These are phyloP conservation scores for Hoplodrina ambigua DNA, from an alignment of 2,888 invertebrate genomes.

Conservation along the genomic window DNA sequence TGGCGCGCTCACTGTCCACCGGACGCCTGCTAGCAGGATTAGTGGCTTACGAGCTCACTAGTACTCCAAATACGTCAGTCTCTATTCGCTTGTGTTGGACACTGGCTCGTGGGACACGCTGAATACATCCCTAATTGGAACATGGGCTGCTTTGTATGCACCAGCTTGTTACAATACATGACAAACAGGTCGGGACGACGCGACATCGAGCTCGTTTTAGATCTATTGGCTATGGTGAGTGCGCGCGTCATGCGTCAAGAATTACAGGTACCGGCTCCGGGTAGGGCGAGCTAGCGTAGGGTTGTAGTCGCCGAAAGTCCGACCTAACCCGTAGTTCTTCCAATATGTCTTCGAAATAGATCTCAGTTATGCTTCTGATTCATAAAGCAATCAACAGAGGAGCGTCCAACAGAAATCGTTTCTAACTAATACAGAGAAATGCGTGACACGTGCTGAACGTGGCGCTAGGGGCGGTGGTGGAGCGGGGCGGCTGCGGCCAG, in stretches of 20 bases:
- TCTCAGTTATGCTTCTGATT: too few relatives aligned
- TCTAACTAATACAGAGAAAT: constrained; percentile 14
- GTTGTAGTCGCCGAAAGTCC: too few relatives aligned
- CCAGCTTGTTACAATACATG: not conserved
- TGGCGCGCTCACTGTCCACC: constrained; percentile 29
- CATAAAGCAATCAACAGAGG: too few relatives aligned
- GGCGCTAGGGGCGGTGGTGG: too few relatives aligned
- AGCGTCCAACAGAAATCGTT: not conserved
- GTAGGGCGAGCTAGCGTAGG: too few relatives aligned
- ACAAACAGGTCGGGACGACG: not conserved
- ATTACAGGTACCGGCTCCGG: too few relatives aligned
- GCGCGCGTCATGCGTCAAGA: too few relatives aligned
- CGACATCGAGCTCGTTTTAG: not conserved
- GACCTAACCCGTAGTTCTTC: too few relatives aligned
- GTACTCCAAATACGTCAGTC: constrained; percentile 12
- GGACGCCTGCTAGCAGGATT: not conserved
- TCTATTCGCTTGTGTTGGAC: not conserved
- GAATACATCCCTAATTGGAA: constrained; percentile 1
- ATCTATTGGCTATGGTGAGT: too few relatives aligned
- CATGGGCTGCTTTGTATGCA: not conserved
- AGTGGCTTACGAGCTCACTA: constrained; percentile 9
- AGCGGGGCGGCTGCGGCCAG: too few relatives aligned
- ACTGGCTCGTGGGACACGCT: not conserved
- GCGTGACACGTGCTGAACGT: constrained; percentile 4
- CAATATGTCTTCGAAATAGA: too few relatives aligned